phyloP scores from a whole-genome alignment of 2,113 vertebrate species.

The Sinocyclocheilus anshuiensis region DNA sequence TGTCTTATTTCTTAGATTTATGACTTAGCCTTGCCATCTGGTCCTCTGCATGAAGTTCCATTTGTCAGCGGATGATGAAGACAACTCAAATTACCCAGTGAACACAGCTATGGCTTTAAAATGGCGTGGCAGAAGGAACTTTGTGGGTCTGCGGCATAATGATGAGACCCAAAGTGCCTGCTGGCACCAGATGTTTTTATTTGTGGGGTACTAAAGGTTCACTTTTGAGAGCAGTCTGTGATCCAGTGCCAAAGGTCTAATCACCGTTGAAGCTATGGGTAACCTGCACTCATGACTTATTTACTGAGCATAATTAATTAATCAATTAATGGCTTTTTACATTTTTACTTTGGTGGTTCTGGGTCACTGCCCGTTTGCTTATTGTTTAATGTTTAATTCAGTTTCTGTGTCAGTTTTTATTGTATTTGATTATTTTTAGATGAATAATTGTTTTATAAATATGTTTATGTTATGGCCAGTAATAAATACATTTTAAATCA shows the following conservation, averaged over 20 bases:
- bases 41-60: conserved; percentile 70
- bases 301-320: conserved; percentile 66
- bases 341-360: neutral
- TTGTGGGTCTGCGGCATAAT: conserved; percentile 70
- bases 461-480: no score
- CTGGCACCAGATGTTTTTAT: conserved; percentile 78
- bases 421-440: neutral
- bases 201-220: conserved; percentile 68
- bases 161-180: conserved; percentile 70
- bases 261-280: conserved; percentile 60
- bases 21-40: conserved; percentile 76
- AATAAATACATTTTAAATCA: neutral
- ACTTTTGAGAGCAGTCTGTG: conserved; percentile 69
- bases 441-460: neutral
- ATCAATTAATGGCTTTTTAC: neutral
- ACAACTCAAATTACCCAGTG: conserved; percentile 73
- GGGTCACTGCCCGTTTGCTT: neutral
- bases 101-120: conserved; percentile 75
- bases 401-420: neutral
- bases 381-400: neutral
- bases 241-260: conserved; percentile 69
- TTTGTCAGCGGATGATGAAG: conserved; percentile 75
- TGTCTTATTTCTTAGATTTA: conserved; percentile 72
- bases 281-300: conserved; percentile 46
- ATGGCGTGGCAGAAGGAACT: conserved; percentile 66